Base-by-base conservation (phyloP, 2,113 vertebrate genomes). In the Pterophyllum scalare region DNA sequence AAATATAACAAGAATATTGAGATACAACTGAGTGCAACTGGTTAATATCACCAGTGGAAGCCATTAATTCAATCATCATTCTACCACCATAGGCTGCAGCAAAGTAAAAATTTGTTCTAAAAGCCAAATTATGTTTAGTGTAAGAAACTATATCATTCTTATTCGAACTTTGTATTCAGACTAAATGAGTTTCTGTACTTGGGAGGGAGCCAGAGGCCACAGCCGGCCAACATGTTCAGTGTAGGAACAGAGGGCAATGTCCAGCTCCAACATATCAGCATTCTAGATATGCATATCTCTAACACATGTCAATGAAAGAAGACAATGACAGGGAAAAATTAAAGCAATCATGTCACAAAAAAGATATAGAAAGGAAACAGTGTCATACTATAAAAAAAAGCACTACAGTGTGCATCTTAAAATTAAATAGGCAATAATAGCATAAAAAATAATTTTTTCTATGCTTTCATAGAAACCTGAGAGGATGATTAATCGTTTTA, bases 261-360 rank as follows among this genome's bases (percentile, higher is more conserved):
- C 84, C 94, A 91, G 86, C 61, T 91, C 93, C 93, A 95, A 93
- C 95, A 80, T 59, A 90, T 82, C 92, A 93, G 82, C 15, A 59
- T 14, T 82, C 19, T 58, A 88, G 89, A 91, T 87, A 84, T 65
- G 77, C 70, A 75, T 84, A 87, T 91, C 88, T 62, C 20, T 40
- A 57, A 28, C 62, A 76, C 62, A 78, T 7, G 61, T 64, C 35
- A 78, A 26, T 28, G 20, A 79, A 59, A 77, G 33, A 62, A 43
- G 54, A 75, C 22, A 52, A 70, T 57, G 57, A 56, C 0, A 12
- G 22, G 10, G 11, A 26, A 28, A 77, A 52, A 14, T 57, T 58
- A 59, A 8, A 3, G 19, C 8, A 57, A 62, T 13, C 2, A 1
- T 28, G 5, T n/a, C 20, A 40, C 57, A 35, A 6, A 61, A 38